Evolutionary conservation across 2,113 vertebrate genomes (phyloP).

Genomic region (Eubucco bourcierii): DNA sequence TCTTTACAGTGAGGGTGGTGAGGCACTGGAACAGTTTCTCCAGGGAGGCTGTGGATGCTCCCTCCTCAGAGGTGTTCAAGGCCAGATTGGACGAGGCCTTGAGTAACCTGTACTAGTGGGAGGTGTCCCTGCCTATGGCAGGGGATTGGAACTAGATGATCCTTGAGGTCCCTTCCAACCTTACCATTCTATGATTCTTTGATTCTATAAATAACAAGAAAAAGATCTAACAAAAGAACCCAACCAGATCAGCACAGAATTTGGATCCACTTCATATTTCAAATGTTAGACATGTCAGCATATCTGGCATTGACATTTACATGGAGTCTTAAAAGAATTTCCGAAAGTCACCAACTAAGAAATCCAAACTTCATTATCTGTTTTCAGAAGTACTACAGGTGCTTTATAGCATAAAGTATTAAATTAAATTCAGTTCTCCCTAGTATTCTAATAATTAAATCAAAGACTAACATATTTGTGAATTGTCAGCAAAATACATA

Average conservation of each 20-base stretch:
- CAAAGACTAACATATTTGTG: conserved; percentile 5
- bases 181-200: too few species aligned
- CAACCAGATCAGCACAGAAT: neutral
- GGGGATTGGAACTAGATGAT: too few species aligned
- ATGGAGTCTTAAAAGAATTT: neutral
- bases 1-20: too few species aligned
- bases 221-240: neutral
- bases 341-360: neutral
- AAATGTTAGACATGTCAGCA: neutral
- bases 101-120: too few species aligned
- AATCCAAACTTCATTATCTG: conserved; percentile 2
- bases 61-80: too few species aligned
- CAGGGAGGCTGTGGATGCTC: too few species aligned
- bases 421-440: neutral
- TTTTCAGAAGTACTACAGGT: conserved; percentile 2
- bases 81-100: too few species aligned
- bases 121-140: too few species aligned
- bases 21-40: too few species aligned
- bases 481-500: neutral
- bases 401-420: conserved; percentile 6
- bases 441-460: neutral
- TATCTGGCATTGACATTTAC: neutral
- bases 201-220: neutral
- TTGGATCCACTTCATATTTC: neutral
- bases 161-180: too few species aligned